Conservation (phyloP, 1,140 invertebrate genomes). For the Drosophila carrolli region DNA sequence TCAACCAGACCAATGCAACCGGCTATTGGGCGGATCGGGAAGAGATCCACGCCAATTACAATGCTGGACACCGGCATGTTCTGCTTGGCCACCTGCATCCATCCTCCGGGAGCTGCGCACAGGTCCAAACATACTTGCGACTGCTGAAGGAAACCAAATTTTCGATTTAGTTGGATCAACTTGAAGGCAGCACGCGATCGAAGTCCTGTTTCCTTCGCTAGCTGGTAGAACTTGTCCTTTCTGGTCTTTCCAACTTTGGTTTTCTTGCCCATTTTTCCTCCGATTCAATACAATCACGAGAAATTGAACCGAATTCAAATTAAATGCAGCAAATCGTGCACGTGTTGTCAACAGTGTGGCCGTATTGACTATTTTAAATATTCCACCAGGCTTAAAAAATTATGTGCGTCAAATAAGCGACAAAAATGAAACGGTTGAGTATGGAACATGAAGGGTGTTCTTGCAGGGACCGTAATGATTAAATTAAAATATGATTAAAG, state of each 20-base stretch:
- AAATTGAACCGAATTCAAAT: conserved; percentile 1
- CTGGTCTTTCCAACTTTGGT: conserved; percentile 98
- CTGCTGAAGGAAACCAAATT: conserved; percentile 98
- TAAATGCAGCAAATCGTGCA: conserved; percentile 1
- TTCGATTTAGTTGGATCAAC: conserved; percentile 98
- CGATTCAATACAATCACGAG: not conserved
- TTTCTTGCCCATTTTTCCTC: conserved; percentile 96
- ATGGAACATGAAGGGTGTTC: too few relatives aligned
- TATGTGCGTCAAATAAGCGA: not conserved
- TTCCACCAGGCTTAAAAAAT: not conserved
- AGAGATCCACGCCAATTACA: conserved; percentile 98
- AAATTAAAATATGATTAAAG: too few relatives aligned
- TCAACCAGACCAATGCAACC: conserved; percentile 95
- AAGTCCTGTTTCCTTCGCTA: conserved; percentile 99
- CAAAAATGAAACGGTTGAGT: not conserved
- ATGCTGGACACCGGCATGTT: conserved; percentile 99
- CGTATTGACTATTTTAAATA: not conserved
- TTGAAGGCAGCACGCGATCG: conserved; percentile 99
- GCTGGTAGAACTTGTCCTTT: conserved; percentile 99
- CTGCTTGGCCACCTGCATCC: conserved; percentile 99
- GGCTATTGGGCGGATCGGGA: conserved; percentile 96
- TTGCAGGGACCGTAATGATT: too few relatives aligned
- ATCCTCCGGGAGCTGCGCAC: conserved; percentile 99
- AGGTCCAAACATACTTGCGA: conserved; percentile 98
- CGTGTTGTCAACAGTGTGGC: conserved; percentile 20